phyloP scores from a whole-genome alignment of 2,113 vertebrate genomes.

The Oreochromis niloticus region DNA sequence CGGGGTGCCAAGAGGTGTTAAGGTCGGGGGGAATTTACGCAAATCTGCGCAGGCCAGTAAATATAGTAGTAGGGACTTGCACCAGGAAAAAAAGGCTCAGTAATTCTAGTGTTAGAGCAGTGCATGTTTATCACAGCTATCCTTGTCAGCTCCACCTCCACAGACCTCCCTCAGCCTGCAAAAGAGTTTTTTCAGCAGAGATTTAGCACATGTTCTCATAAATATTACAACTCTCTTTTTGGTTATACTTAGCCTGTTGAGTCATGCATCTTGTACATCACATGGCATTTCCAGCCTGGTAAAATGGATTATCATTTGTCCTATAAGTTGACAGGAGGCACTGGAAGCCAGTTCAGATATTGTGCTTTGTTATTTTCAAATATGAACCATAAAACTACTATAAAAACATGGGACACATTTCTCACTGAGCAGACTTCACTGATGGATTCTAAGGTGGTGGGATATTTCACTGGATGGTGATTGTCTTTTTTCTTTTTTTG shows the following conservation, averaged over 20 bases:
- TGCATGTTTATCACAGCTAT: background rate
- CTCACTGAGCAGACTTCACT: background rate
- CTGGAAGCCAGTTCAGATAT: background rate
- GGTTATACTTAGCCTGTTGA: conserved; percentile 18
- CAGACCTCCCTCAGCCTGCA: background rate
- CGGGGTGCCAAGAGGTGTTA: no score
- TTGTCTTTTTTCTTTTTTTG: background rate
- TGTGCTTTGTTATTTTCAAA: background rate
- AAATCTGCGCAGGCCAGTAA: no score
- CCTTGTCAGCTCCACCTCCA: background rate
- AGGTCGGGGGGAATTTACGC: no score
- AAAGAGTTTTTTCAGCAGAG: background rate
- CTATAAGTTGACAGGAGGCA: background rate
- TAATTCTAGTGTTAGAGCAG: no score
- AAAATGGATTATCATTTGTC: background rate
- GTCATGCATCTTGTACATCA: conserved; percentile 23
- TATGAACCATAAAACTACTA: background rate
- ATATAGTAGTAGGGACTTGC: no score
- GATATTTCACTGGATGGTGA: background rate
- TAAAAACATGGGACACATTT: background rate
- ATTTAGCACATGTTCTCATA: conserved; percentile 19
- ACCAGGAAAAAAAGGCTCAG: no score
- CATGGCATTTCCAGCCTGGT: background rate
- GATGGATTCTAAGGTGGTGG: background rate
- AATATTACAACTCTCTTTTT: conserved; percentile 22